Conservation (phyloP, 2,797 vertebrate genomes). For the Acestrorhynchus altus region DNA sequence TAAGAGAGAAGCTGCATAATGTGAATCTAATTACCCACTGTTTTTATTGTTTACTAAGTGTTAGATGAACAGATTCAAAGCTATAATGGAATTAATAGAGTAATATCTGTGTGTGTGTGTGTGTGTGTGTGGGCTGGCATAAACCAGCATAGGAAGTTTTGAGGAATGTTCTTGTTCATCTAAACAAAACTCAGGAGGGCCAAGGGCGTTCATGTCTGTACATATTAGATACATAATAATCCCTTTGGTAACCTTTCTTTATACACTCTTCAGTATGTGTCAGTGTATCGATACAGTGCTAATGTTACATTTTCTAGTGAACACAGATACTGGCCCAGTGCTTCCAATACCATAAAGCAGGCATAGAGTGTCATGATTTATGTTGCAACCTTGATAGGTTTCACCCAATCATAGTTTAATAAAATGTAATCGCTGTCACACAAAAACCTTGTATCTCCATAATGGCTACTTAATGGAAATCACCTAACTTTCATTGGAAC, state of each 20-base stretch:
- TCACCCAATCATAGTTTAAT: too few species aligned
- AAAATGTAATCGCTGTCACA: too few species aligned
- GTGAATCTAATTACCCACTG: conserved; percentile 45
- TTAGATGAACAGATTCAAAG: conserved; percentile 5
- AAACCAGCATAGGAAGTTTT: neutral
- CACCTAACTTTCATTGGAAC: too few species aligned
- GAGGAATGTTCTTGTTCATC: neutral
- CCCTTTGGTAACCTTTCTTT: neutral
- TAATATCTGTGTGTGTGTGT: neutral
- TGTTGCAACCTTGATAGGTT: too few species aligned
- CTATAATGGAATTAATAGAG: neutral
- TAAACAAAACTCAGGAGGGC: neutral
- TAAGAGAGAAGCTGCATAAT: conserved; percentile 41
- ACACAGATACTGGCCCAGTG: neutral
- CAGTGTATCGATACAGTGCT: too few species aligned
- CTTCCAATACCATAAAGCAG: too few species aligned
- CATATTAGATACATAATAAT: neutral
- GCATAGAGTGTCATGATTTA: too few species aligned
- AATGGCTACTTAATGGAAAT: too few species aligned
- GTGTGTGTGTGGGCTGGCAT: neutral
- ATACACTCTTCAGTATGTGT: too few species aligned
- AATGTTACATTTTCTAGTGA: neutral
- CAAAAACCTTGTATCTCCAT: too few species aligned
- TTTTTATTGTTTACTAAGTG: conserved; percentile 35
- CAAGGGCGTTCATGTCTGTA: neutral